A percentile compares a stretch with the other conserved stretches of the same genome.
phyloP scores from a whole-genome alignment of 1,140 invertebrate genomes.

The Drosophila asahinai region DNA sequence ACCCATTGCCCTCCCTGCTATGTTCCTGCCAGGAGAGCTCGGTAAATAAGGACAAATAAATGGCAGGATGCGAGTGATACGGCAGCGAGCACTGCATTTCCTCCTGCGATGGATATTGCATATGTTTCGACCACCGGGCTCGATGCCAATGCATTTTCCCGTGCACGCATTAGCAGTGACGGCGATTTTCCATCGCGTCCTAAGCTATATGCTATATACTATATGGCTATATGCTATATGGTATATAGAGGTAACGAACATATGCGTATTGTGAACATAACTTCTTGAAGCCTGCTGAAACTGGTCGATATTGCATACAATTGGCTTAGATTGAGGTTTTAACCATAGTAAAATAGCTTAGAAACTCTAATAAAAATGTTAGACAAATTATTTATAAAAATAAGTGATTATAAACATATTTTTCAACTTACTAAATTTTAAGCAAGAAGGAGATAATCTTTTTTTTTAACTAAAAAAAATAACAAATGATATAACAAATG shows the following conservation, averaged over 20 bases:
- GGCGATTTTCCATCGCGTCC: constrained; percentile 38
- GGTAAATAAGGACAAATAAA: constrained; percentile 73
- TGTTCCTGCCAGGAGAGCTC: constrained; percentile 39
- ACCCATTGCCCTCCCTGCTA: constrained; percentile 15
- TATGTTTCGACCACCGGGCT: constrained; percentile 49
- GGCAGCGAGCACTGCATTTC: constrained; percentile 45
- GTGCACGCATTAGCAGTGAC: constrained; percentile 22
- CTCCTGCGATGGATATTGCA: constrained; percentile 43
- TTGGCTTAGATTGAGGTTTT: neutral
- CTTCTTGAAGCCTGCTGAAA: constrained; percentile 10
- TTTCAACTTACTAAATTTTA: neutral
- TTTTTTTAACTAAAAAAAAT: no score
- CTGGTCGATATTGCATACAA: constrained; percentile 20
- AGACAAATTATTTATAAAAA: no score
- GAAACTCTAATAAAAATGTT: neutral
- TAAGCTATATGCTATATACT: constrained; percentile 18
- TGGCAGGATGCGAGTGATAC: constrained; percentile 74
- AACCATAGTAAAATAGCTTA: no score
- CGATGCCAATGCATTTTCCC: constrained; percentile 31
- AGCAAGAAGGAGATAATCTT: no score
- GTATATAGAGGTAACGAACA: neutral
- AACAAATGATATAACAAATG: no score
- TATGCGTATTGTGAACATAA: constrained; percentile 17
- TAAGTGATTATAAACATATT: no score
- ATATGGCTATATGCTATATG: neutral